Conservation (phyloP, 2,888 invertebrate species). For the Pyrgus malvae region DNA sequence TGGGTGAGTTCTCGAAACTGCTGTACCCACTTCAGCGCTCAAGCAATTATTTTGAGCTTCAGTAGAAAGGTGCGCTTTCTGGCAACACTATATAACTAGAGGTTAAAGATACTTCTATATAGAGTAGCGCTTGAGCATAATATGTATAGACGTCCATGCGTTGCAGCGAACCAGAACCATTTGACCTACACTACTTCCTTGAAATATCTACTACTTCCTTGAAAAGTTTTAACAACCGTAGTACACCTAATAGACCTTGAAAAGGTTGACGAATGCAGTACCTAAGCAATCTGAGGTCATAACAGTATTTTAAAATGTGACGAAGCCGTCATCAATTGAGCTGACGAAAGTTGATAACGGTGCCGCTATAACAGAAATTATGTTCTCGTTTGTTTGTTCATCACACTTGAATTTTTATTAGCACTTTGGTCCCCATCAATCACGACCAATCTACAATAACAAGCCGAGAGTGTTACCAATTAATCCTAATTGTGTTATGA, state of each 20-base stretch:
- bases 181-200: too few species aligned
- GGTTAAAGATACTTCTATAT: too few species aligned
- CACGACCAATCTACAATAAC: slow-evolving; percentile 21
- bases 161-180: too few species aligned
- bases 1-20: too few species aligned
- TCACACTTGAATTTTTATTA: slow-evolving; percentile 19
- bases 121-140: too few species aligned
- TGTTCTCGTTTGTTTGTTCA: slow-evolving; percentile 14
- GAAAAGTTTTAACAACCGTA: neutral
- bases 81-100: too few species aligned
- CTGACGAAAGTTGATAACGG: slow-evolving; percentile 24
- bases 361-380: slow-evolving; percentile 9
- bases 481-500: slow-evolving; percentile 26
- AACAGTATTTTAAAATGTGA: slow-evolving; percentile 35
- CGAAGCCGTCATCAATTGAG: slow-evolving; percentile 28
- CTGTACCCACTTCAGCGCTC: too few species aligned
- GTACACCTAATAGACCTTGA: slow-evolving; percentile 1
- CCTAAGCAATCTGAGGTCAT: slow-evolving; percentile 41
- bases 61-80: too few species aligned
- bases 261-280: slow-evolving; percentile 44
- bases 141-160: too few species aligned
- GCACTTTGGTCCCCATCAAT: slow-evolving; percentile 14
- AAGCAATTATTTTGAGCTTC: too few species aligned
- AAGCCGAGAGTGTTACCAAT: slow-evolving; percentile 22
- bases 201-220: too few species aligned